phyloP scores from a whole-genome alignment of 1,140 invertebrate species.

The Pseudomyrmex pallidus region DNA sequence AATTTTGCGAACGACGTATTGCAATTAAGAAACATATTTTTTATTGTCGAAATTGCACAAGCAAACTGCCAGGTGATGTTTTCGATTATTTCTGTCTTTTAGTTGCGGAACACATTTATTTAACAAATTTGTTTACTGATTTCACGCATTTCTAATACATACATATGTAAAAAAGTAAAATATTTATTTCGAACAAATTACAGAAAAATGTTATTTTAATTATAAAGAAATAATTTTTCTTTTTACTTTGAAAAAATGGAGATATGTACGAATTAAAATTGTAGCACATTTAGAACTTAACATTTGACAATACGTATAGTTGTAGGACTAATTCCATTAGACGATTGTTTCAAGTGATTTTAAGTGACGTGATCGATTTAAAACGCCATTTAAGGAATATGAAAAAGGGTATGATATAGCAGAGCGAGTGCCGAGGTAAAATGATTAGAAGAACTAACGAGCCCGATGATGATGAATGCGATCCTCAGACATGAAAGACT shows the following conservation, averaged over 20 bases:
- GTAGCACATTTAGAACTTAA: background rate
- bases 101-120: background rate
- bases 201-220: background rate
- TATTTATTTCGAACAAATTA: background rate
- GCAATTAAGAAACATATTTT: background rate
- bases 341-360: background rate
- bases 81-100: background rate
- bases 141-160: background rate
- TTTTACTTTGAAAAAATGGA: background rate
- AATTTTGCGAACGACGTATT: background rate
- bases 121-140: background rate
- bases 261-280: background rate
- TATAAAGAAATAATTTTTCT: background rate
- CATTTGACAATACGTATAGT: conserved; percentile 17
- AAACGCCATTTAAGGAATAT: conserved; percentile 10
- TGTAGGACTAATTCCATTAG: background rate
- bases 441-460: conserved; percentile 9
- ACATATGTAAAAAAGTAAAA: background rate
- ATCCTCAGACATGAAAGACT: background rate
- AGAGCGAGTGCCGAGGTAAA: background rate
- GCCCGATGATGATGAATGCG: conserved; percentile 17
- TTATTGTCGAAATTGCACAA: background rate
- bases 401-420: background rate
- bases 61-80: background rate
- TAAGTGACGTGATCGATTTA: background rate